Conservation (phyloP, 2,888 invertebrate species). For the Pardosa pseudoannulata region DNA sequence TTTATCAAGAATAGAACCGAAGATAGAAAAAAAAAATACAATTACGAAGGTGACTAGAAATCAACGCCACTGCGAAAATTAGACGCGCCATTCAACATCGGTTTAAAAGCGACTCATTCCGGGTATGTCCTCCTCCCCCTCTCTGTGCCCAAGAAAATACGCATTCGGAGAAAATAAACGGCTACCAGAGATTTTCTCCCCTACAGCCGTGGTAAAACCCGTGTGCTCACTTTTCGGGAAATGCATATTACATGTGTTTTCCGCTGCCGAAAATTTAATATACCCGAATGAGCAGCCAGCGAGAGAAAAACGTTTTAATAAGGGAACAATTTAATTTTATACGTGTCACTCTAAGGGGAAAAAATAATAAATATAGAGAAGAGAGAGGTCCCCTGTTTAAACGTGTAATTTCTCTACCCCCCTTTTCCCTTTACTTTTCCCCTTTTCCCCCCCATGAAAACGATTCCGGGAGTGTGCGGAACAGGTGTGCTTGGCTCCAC, state of each 20-base stretch:
- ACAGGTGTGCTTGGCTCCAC: conserved; percentile 62
- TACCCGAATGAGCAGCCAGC: conserved; percentile 23
- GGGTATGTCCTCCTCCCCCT: no score
- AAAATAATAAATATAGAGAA: conserved; percentile 29
- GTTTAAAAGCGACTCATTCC: no score
- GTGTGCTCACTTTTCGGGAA: conserved; percentile 23
- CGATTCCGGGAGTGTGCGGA: conserved; percentile 38
- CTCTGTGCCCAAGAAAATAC: no score
- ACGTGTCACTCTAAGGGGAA: conserved; percentile 57
- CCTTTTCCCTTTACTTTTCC: not conserved
- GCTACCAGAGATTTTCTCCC: no score
- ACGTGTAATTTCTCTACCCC: conserved; percentile 66
- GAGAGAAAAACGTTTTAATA: conserved; percentile 64
- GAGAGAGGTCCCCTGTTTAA: conserved; percentile 34
- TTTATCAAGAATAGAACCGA: no score
- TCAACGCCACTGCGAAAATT: no score
- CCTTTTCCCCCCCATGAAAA: conserved; percentile 15
- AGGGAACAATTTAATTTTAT: conserved; percentile 71
- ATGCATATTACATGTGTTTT: conserved; percentile 70
- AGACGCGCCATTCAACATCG: no score
- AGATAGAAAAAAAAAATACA: no score
- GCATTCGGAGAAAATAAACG: no score
- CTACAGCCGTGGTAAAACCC: no score
- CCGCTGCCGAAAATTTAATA: conserved; percentile 48
- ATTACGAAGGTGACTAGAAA: no score